These are phyloP conservation scores for Hyles vespertilio DNA, from an alignment of 1,140 invertebrate species.

Conservation along the genomic window DNA sequence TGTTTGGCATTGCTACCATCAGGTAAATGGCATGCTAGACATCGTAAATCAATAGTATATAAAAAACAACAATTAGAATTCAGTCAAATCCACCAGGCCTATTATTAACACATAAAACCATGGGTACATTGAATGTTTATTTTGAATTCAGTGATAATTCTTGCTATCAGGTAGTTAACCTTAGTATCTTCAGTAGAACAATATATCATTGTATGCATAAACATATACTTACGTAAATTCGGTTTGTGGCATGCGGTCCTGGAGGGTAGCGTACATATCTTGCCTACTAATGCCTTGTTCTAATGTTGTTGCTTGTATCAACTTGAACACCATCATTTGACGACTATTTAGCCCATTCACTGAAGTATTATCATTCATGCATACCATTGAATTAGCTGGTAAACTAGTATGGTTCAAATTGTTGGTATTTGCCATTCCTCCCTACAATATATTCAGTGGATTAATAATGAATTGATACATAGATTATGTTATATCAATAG, in stretches of 20 bases:
- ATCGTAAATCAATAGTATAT: too few relatives aligned
- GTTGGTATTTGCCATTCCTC: slow-evolving; percentile 9
- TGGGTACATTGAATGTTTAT: too few relatives aligned
- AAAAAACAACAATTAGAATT: too few relatives aligned
- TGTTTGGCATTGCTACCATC: too few relatives aligned
- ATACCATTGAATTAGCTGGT: slow-evolving; percentile 69
- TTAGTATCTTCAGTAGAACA: background rate
- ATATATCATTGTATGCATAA: background rate
- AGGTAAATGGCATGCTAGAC: too few relatives aligned
- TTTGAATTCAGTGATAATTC: too few relatives aligned
- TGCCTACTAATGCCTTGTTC: slow-evolving; percentile 70
- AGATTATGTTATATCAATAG: too few relatives aligned
- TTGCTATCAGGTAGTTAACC: too few relatives aligned
- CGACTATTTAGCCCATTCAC: slow-evolving; percentile 65
- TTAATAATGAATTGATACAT: background rate
- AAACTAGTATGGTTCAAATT: slow-evolving; percentile 30
- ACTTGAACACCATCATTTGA: slow-evolving; percentile 70
- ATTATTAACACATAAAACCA: too few relatives aligned
- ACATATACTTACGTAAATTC: slow-evolving; percentile 67
- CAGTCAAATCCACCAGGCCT: too few relatives aligned
- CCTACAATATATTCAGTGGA: background rate
- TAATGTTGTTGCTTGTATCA: slow-evolving; percentile 61
- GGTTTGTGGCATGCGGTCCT: slow-evolving; percentile 64
- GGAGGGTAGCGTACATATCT: slow-evolving; percentile 62
- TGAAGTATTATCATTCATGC: slow-evolving; percentile 48